A percentile compares a stretch with the other conserved stretches of the same genome.
phyloP scores from a whole-genome alignment of 2,888 invertebrate species.

The Brenthis daphne region DNA sequence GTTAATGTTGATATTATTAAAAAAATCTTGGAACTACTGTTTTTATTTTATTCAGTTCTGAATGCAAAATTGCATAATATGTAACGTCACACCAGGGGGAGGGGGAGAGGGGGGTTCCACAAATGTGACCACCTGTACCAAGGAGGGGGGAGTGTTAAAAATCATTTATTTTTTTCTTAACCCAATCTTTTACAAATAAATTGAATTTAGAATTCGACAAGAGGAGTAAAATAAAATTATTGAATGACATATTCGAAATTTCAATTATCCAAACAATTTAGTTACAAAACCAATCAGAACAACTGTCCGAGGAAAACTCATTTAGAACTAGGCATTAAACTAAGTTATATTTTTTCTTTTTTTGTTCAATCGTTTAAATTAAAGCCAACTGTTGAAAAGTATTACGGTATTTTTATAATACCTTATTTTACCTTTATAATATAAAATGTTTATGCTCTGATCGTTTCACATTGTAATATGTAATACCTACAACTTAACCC shows the following conservation, averaged over 20 bases:
- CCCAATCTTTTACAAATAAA: background rate
- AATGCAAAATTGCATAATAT: too few species aligned
- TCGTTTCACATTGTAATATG: too few species aligned
- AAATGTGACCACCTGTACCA: too few species aligned
- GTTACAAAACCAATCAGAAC: constrained; percentile 24
- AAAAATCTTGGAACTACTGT: too few species aligned
- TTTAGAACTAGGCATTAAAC: constrained; percentile 19
- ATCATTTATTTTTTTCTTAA: background rate
- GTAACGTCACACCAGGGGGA: too few species aligned
- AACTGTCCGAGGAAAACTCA: constrained; percentile 26
- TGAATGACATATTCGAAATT: constrained; percentile 14
- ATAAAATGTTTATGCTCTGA: too few species aligned
- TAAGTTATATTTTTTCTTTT: constrained; percentile 16
- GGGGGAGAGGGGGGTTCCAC: too few species aligned
- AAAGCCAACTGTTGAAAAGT: background rate
- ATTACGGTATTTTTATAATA: background rate
- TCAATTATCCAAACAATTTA: constrained; percentile 18
- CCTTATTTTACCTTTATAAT: too few species aligned
- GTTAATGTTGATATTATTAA: too few species aligned
- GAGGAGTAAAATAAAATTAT: background rate
- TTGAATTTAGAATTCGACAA: background rate
- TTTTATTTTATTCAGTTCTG: too few species aligned
- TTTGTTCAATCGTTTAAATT: constrained; percentile 6
- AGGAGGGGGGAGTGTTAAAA: too few species aligned
- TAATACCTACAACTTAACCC: too few species aligned